A percentile compares a stretch with the other conserved stretches of the same genome.
Conservation (phyloP, 2,797 vertebrate genomes). For the Rhinatrema bivittatum region DNA sequence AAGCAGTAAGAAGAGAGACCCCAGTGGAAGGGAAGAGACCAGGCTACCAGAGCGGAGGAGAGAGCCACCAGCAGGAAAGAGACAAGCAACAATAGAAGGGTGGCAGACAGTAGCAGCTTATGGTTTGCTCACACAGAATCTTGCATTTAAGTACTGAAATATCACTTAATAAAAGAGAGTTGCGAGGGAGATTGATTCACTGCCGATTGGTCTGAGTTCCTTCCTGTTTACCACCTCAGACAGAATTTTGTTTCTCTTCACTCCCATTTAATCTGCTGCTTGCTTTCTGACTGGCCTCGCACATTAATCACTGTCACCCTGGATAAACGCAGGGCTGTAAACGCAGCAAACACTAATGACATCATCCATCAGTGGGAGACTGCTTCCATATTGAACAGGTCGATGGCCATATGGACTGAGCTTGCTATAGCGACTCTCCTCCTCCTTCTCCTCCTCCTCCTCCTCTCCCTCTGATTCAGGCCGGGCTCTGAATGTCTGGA, state of each 20-base stretch:
- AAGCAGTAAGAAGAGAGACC: slow-evolving; percentile 7
- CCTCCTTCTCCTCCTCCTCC: neutral
- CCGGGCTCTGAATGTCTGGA: no score
- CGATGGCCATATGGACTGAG: slow-evolving; percentile 29
- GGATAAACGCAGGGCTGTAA: slow-evolving; percentile 48
- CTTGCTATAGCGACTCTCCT: slow-evolving; percentile 26
- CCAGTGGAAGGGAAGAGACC: slow-evolving; percentile 1
- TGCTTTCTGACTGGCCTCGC: neutral
- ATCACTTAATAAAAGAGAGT: no score
- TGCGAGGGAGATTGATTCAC: no score
- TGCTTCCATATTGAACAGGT: slow-evolving; percentile 33
- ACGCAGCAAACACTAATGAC: slow-evolving; percentile 44
- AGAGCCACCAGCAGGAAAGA: neutral
- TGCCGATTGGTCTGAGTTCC: no score
- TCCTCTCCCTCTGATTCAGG: neutral
- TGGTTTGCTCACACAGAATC: no score
- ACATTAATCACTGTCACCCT: slow-evolving; percentile 48
- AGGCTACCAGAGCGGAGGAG: neutral
- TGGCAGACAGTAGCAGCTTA: no score
- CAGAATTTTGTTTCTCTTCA: no score
- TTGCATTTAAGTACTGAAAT: no score
- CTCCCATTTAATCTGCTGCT: no score
- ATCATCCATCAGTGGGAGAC: slow-evolving; percentile 55
- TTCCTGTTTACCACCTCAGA: no score
- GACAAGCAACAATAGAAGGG: neutral